Conservation (phyloP, 1,140 invertebrate genomes). For the Aporrectodea caliginosa region DNA sequence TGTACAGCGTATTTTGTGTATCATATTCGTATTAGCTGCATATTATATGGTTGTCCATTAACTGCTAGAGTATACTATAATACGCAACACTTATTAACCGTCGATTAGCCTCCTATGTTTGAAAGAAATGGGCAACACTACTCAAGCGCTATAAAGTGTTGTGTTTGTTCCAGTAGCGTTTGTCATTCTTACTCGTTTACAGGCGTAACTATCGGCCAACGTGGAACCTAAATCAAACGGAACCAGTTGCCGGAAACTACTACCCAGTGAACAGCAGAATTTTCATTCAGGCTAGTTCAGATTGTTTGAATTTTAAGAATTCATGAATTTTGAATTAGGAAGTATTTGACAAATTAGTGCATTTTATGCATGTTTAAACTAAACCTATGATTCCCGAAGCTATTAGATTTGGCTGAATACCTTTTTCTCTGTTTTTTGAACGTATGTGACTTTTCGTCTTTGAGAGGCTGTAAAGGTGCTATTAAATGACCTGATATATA, state of each 20-base stretch:
- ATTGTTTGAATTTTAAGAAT: too few relatives aligned
- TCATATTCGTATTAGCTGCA: neutral
- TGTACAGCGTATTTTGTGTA: too few relatives aligned
- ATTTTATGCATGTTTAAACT: too few relatives aligned
- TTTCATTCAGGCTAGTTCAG: conserved; percentile 46
- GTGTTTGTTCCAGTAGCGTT: neutral
- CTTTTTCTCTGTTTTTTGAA: too few relatives aligned
- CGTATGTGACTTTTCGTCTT: too few relatives aligned
- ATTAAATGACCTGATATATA: too few relatives aligned
- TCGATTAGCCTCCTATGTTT: neutral
- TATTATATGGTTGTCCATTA: neutral
- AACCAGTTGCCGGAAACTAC: conserved; percentile 79
- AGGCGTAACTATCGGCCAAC: conserved; percentile 69
- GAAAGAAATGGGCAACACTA: neutral
- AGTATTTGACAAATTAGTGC: too few relatives aligned
- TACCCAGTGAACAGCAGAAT: conserved; percentile 87
- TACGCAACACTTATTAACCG: too few relatives aligned
- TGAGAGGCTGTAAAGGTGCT: too few relatives aligned
- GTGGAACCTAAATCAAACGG: conserved; percentile 64
- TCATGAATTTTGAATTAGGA: too few relatives aligned
- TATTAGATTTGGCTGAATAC: too few relatives aligned
- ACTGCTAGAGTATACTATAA: neutral
- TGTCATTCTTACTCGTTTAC: neutral
- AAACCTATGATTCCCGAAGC: too few relatives aligned
- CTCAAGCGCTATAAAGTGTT: neutral